phyloP scores from a whole-genome alignment of 1,140 invertebrate species.

The Papilio xuthus region DNA sequence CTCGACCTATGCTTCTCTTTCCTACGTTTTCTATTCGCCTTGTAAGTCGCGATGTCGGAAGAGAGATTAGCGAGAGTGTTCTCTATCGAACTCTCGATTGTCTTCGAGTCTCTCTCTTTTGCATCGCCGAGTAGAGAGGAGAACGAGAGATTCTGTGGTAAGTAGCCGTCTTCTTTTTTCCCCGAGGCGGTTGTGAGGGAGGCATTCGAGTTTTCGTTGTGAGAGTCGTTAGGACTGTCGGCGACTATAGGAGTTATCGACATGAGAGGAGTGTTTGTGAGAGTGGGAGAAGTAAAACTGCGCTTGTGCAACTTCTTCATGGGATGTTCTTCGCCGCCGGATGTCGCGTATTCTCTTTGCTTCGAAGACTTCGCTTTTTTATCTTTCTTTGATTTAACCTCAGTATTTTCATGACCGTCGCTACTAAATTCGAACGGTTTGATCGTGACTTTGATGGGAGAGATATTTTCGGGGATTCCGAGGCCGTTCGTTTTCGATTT shows the following conservation, averaged over 20 bases:
- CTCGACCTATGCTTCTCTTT: slow-evolving; percentile 87
- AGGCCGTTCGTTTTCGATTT: slow-evolving; percentile 51
- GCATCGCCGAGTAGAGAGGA: slow-evolving; percentile 73
- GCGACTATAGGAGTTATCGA: slow-evolving; percentile 80
- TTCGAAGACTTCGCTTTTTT: slow-evolving; percentile 67
- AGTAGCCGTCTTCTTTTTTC: slow-evolving; percentile 66
- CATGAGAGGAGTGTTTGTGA: slow-evolving; percentile 80
- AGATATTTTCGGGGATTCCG: slow-evolving; percentile 60
- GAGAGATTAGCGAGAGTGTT: slow-evolving; percentile 70
- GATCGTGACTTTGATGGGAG: slow-evolving; percentile 83
- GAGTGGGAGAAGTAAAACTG: slow-evolving; percentile 77
- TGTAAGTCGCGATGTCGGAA: slow-evolving; percentile 75
- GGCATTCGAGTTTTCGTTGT: slow-evolving; percentile 66
- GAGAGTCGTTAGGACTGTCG: slow-evolving; percentile 79
- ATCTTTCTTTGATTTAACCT: slow-evolving; percentile 69
- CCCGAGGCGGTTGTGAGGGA: slow-evolving; percentile 48
- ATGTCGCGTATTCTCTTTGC: slow-evolving; percentile 54
- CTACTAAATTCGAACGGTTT: slow-evolving; percentile 82
- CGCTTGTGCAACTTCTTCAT: slow-evolving; percentile 74
- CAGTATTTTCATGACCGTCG: slow-evolving; percentile 58
- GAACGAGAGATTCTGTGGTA: slow-evolving; percentile 75
- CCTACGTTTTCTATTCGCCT: slow-evolving; percentile 84
- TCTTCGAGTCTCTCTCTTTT: slow-evolving; percentile 70
- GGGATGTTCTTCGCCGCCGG: slow-evolving; percentile 55
- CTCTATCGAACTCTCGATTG: slow-evolving; percentile 75